These are phyloP conservation scores for Vulpes ferrilata DNA, from an alignment of 2,113 vertebrate species.

Conservation along the genomic window DNA sequence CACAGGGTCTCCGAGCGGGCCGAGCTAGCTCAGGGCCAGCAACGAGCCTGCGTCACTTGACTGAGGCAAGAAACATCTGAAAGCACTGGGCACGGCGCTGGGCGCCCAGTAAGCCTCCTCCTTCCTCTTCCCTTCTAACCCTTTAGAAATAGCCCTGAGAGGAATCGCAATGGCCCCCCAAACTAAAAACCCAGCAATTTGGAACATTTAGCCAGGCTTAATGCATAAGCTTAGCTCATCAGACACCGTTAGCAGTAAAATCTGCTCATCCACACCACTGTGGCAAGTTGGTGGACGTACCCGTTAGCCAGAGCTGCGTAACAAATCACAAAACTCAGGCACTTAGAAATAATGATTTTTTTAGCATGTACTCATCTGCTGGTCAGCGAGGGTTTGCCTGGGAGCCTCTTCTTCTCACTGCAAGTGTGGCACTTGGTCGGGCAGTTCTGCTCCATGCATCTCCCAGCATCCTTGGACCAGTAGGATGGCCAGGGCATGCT, in stretches of 20 bases:
- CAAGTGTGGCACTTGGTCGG: not conserved
- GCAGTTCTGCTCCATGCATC: not conserved
- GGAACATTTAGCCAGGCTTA: not conserved
- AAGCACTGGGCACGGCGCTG: fast-evolving
- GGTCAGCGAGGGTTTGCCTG: not conserved
- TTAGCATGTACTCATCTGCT: not conserved
- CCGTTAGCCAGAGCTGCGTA: not conserved
- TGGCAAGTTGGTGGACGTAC: not conserved
- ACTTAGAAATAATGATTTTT: not conserved
- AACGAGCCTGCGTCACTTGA: not conserved
- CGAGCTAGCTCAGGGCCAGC: not conserved
- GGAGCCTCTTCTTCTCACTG: not conserved
- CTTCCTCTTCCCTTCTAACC: not conserved
- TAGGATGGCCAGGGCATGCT: not conserved
- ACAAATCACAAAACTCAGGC: not conserved
- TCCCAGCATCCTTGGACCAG: not conserved
- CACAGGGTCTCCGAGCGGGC: too few relatives aligned
- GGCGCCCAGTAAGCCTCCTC: not conserved
- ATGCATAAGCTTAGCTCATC: not conserved
- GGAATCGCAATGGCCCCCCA: too few relatives aligned
- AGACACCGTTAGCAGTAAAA: not conserved
- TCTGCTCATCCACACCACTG: not conserved
- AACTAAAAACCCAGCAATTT: not conserved
- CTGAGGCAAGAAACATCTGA: not conserved
- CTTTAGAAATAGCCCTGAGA: not conserved